These are phyloP conservation scores for Cygnus atratus DNA, from an alignment of 2,113 vertebrate genomes.

Conservation along the genomic window DNA sequence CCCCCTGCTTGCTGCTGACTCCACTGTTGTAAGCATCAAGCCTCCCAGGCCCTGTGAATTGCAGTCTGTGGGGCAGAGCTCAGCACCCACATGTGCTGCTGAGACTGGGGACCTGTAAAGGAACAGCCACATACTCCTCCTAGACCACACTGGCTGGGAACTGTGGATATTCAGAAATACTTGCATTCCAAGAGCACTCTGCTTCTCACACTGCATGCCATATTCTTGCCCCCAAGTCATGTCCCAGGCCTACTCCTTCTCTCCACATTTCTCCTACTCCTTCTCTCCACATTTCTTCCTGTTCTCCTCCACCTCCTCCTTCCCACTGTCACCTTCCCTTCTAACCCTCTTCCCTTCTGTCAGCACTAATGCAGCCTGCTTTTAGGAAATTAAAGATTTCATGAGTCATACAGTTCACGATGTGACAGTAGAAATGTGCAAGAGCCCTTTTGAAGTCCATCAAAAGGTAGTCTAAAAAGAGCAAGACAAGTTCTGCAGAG, in stretches of 20 bases:
- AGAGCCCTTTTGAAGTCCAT: neutral
- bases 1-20: rapidly evolving
- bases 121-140: neutral
- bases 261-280: neutral
- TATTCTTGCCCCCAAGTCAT: neutral
- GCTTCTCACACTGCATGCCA: neutral
- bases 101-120: neutral
- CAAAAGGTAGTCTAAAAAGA: neutral
- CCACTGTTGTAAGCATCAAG: neutral
- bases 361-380: neutral
- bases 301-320: neutral
- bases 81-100: rapidly evolving
- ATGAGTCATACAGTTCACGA: neutral
- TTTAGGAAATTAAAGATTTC: neutral
- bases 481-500: neutral
- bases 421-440: rapidly evolving
- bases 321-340: neutral
- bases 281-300: neutral
- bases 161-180: neutral
- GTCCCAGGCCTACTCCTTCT: neutral
- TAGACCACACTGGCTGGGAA: neutral
- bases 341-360: neutral
- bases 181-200: neutral
- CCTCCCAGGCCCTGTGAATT: neutral
- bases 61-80: neutral